Conservation (phyloP, 2,888 invertebrate genomes). For the Chymomyza amoena region DNA sequence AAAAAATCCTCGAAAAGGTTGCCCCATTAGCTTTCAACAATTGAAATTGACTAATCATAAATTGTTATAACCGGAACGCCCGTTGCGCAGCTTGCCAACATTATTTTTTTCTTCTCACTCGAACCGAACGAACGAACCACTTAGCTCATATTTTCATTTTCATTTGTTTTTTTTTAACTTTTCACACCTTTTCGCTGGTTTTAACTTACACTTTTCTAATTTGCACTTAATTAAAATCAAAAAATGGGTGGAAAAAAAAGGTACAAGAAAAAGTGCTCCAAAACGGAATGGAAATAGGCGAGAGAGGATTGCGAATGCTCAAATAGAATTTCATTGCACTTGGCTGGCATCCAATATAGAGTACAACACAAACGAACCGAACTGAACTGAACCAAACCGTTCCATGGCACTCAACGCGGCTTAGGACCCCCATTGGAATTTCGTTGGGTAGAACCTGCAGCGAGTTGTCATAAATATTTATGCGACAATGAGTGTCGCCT, state of each 20-base stretch:
- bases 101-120: background rate
- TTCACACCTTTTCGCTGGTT: background rate
- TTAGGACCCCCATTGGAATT: slow-evolving; percentile 1
- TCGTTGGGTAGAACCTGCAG: background rate
- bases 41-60: background rate
- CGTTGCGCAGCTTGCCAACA: background rate
- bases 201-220: slow-evolving; percentile 43
- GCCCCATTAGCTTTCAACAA: background rate
- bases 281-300: slow-evolving; percentile 6
- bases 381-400: background rate
- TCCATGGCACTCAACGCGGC: slow-evolving; percentile 27
- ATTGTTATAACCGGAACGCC: background rate
- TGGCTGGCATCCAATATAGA: slow-evolving; percentile 57
- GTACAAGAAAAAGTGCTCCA: slow-evolving; percentile 29
- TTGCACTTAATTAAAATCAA: slow-evolving; percentile 70
- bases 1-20: background rate
- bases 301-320: slow-evolving; percentile 46
- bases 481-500: slow-evolving; percentile 38
- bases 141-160: background rate
- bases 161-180: background rate
- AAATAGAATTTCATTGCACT: slow-evolving; percentile 69
- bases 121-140: background rate
- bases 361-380: slow-evolving; percentile 22
- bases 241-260: slow-evolving; percentile 2
- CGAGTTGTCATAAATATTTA: slow-evolving; percentile 62